phyloP scores from a whole-genome alignment of 2,113 vertebrate species.

The Antechinus stuartii region DNA sequence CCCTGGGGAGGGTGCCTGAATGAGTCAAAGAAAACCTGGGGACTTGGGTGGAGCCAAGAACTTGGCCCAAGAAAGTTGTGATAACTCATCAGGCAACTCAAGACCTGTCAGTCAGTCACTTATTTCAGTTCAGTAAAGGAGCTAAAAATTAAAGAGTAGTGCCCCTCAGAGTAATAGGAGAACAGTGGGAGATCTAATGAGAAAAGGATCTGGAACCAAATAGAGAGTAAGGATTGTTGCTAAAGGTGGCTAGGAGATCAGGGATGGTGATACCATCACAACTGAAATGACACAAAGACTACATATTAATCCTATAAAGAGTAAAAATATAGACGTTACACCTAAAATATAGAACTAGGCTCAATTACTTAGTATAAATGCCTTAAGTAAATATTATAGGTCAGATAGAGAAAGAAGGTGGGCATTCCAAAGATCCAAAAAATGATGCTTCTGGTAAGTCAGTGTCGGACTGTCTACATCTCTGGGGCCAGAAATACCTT shows the following conservation, averaged over 20 bases:
- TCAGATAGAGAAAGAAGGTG: background rate
- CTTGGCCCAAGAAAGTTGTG: background rate
- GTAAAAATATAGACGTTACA: background rate
- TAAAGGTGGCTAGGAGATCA: background rate
- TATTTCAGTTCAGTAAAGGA: background rate
- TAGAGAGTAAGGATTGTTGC: background rate
- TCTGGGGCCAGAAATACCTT: background rate
- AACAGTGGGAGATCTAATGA: background rate
- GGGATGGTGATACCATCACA: background rate
- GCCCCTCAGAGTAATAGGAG: background rate
- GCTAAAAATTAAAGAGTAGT: background rate
- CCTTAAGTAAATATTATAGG: background rate
- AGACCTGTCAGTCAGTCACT: background rate
- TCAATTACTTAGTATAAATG: background rate
- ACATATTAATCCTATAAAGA: background rate
- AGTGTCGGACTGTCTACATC: background rate
- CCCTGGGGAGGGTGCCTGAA: background rate
- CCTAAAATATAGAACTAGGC: background rate
- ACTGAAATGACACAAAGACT: background rate
- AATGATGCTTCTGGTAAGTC: background rate
- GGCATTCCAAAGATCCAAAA: background rate
- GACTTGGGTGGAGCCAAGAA: background rate
- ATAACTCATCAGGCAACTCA: background rate
- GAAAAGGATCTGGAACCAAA: background rate
- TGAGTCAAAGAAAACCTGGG: background rate